Conservation (phyloP, 2,113 vertebrate species). For the Nibea albiflora region DNA sequence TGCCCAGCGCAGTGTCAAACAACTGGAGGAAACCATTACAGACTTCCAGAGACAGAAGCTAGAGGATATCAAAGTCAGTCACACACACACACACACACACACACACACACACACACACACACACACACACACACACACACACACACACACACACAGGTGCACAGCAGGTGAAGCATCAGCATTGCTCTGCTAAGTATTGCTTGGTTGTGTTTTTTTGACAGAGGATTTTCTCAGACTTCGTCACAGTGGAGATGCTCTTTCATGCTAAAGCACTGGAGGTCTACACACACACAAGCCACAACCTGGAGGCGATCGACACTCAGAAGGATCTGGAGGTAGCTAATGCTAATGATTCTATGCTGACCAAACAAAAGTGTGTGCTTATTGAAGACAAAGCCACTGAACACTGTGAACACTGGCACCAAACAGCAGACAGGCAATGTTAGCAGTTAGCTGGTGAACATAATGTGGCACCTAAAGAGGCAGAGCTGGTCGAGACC, state of each 20-base stretch:
- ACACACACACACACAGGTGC: neutral
- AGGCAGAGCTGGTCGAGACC: neutral
- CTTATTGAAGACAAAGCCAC: neutral
- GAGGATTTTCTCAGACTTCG: slow-evolving; percentile 87
- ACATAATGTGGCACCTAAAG: neutral
- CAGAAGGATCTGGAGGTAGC: slow-evolving; percentile 87
- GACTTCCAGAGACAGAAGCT: slow-evolving; percentile 87
- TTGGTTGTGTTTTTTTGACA: slow-evolving; percentile 53
- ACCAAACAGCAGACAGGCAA: neutral
- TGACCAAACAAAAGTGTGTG: neutral
- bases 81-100: neutral
- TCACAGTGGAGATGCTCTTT: slow-evolving; percentile 89
- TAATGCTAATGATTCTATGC: too few species aligned
- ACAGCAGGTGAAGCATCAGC: neutral
- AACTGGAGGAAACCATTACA: slow-evolving; percentile 83
- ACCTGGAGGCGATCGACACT: slow-evolving; percentile 80
- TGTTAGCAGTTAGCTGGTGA: neutral
- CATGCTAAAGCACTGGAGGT: slow-evolving; percentile 89
- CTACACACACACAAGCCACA: slow-evolving; percentile 84
- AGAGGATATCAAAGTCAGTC: slow-evolving; percentile 84
- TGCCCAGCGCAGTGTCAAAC: slow-evolving; percentile 78
- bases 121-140: neutral
- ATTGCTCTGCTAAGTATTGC: neutral
- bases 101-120: neutral
- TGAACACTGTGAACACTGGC: neutral